These are phyloP conservation scores for Synanthedon formicaeformis DNA, from an alignment of 2,888 invertebrate species.

Conservation along the genomic window DNA sequence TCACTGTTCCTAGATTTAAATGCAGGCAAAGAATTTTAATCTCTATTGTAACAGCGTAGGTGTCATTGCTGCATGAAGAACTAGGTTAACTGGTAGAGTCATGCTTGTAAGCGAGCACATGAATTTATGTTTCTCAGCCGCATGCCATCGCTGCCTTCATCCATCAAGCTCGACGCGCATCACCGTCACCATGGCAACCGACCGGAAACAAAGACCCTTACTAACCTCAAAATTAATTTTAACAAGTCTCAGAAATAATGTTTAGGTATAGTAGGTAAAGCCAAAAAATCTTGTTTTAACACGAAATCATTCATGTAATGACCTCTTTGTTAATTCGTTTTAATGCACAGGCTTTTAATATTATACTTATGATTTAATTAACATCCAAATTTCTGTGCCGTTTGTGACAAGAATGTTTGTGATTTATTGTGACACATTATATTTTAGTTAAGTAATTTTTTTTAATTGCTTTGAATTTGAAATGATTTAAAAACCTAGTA, in stretches of 20 bases:
- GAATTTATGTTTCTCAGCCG: slow-evolving; percentile 50
- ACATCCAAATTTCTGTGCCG: too few species aligned
- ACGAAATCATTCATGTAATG: too few species aligned
- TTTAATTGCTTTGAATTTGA: too few species aligned
- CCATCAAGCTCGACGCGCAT: slow-evolving; percentile 64
- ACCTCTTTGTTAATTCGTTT: too few species aligned
- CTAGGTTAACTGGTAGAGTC: slow-evolving; percentile 12
- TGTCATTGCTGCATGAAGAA: not conserved
- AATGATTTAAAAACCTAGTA: too few species aligned
- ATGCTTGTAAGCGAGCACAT: slow-evolving; percentile 31
- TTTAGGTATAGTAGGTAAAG: not conserved
- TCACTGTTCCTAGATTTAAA: too few species aligned
- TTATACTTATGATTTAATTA: too few species aligned
- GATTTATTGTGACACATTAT: too few species aligned
- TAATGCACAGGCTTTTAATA: too few species aligned
- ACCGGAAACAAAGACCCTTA: slow-evolving; percentile 54
- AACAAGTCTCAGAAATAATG: not conserved
- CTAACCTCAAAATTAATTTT: slow-evolving; percentile 35
- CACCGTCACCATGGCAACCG: slow-evolving; percentile 58
- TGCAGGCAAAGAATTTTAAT: not conserved
- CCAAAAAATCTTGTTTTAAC: slow-evolving; percentile 1
- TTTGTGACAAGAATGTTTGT: too few species aligned
- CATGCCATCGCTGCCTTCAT: slow-evolving; percentile 57
- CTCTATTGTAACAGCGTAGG: not conserved
- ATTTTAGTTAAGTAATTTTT: too few species aligned